Evolutionary conservation across 2,113 vertebrate genomes (phyloP), one percentile per base, ranked within the genome.

Genomic region (Psammodynastes pulverulentus): DNA sequence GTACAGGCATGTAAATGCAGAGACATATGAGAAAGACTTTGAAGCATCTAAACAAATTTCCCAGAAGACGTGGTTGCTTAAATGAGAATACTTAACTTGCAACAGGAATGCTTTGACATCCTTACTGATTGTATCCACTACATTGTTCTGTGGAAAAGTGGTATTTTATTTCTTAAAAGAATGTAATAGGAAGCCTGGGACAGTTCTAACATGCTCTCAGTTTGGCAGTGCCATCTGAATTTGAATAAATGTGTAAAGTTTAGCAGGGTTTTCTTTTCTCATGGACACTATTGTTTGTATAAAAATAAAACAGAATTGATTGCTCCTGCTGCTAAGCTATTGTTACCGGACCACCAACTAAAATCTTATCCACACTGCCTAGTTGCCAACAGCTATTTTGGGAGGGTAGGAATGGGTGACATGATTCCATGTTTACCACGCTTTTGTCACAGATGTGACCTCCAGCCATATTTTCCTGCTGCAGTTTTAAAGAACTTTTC

Each of bases 171-270:
- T 49, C 48, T 87, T 87, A 23, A 87, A 34, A 23, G n/a, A n/a
- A 84, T 29, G 93, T 93, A 94, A 62, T 89, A 94, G 94, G 95
- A 94, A 94, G 86, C 89, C 93, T 95, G 92, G 93, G 85, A 92
- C 93, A 91, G 93, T 94, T 90, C 91, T 87, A 92, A 12, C 72
- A 43, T 43, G 34, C 34, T 79, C 7, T 79, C 67, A 8, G 94
- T 89, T 48, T 39, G 91, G 88, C 92, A 91, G 43, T 9, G 15
- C 88, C 94, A 46, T 91, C 52, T 86, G 92, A 93, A 91, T 94
- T 67, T 90, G 51, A 94, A 8, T 51, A 86, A 94, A 86, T 43
- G 26, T 29, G 48, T 48, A 49, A 88, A 72, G 86, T 84, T 91
- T 52, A 53, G 34, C 92, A 53, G 26, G 54, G 0, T 7, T 84